Percentiles rank a stretch among this genome's conserved stretches.
Conservation (phyloP, 2,797 vertebrate species). For the Eulemur coronatus region DNA sequence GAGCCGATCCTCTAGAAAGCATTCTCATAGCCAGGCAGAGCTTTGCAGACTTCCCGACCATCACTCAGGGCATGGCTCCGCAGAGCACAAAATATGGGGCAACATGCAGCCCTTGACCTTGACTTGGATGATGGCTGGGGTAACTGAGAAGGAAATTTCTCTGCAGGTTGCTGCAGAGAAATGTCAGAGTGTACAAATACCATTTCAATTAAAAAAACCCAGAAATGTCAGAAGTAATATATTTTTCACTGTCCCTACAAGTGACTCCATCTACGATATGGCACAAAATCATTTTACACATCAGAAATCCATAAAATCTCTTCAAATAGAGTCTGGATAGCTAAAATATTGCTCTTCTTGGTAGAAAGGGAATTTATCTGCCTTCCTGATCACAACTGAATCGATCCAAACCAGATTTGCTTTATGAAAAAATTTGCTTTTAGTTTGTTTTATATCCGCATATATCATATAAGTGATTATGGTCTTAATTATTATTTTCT, state of each 20-base stretch:
- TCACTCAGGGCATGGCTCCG: conserved; percentile 75
- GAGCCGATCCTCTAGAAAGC: background rate
- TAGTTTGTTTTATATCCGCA: background rate
- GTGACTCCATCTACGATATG: conserved; percentile 67
- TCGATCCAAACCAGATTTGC: background rate
- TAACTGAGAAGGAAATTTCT: conserved; percentile 74
- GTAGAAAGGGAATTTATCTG: background rate
- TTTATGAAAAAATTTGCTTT: background rate
- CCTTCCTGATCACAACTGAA: background rate
- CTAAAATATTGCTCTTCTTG: conserved; percentile 2
- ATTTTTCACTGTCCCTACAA: conserved; percentile 71
- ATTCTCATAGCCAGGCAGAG: background rate
- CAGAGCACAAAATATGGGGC: conserved; percentile 75
- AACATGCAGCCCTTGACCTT: conserved; percentile 69
- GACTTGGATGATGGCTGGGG: conserved; percentile 65
- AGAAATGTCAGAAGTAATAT: conserved; percentile 72
- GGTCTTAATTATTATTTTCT: background rate
- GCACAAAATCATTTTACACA: conserved; percentile 79
- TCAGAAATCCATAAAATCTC: conserved; percentile 77
- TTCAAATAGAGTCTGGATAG: conserved; percentile 59
- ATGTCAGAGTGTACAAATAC: conserved; percentile 73
- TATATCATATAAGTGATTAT: background rate
- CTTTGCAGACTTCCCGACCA: conserved; percentile 59
- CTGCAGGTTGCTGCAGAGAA: conserved; percentile 61
- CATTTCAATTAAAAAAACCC: conserved; percentile 39